phyloP scores from a whole-genome alignment of 2,797 vertebrate species.

The Bovichtus variegatus region DNA sequence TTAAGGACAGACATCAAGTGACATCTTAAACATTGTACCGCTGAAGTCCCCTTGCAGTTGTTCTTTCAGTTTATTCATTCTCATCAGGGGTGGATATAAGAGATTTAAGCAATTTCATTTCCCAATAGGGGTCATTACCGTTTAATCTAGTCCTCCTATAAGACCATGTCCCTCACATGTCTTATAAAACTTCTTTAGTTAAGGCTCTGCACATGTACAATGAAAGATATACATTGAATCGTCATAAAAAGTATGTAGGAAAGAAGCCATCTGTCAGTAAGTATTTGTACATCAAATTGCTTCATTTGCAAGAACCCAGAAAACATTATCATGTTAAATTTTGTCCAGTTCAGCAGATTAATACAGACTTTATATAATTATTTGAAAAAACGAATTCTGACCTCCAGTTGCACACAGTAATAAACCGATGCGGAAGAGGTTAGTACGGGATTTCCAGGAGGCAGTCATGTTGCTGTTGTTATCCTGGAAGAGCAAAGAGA shows the following conservation, averaged over 20 bases:
- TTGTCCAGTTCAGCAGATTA: neutral
- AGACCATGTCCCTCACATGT: neutral
- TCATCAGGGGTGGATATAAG: neutral
- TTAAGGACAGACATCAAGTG: neutral
- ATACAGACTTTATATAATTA: neutral
- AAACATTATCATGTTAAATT: neutral
- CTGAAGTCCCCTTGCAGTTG: neutral
- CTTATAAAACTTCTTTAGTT: neutral
- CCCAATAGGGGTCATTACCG: neutral
- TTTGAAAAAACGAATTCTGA: constrained; percentile 40
- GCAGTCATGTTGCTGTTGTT: constrained; percentile 48
- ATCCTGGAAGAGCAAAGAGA: constrained; percentile 45
- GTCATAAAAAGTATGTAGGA: neutral
- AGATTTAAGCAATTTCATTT: neutral
- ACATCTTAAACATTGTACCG: neutral
- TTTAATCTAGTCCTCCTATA: neutral
- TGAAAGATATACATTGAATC: neutral
- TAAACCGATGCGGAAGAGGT: constrained; percentile 31
- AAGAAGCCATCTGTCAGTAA: neutral
- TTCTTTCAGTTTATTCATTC: neutral
- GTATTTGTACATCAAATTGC: neutral
- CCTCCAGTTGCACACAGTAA: constrained; percentile 63
- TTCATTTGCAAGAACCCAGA: neutral
- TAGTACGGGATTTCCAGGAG: constrained; percentile 53
- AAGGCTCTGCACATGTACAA: neutral